A percentile compares a stretch with the other conserved stretches of the same genome.
Evolutionary conservation across 2,888 invertebrate species (phyloP).

Genomic region (Mythimna albipuncta): DNA sequence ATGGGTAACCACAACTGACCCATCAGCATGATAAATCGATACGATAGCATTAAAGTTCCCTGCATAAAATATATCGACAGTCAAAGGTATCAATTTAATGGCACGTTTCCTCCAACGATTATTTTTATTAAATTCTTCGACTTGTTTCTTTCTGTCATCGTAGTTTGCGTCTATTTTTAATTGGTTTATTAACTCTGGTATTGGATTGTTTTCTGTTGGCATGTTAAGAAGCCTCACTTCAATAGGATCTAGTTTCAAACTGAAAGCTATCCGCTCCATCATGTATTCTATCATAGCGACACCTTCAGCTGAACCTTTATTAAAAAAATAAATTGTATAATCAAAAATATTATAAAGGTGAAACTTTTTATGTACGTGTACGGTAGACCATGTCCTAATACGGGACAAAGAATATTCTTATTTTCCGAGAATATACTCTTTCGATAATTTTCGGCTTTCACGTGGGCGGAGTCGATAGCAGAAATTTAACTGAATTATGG

Average conservation of each 20-base stretch:
- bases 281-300: constrained; percentile 91
- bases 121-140: constrained; percentile 89
- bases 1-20: constrained; percentile 92
- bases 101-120: constrained; percentile 95
- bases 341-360: not conserved
- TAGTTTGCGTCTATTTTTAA: constrained; percentile 88
- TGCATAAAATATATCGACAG: constrained; percentile 89
- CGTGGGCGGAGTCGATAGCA: no score
- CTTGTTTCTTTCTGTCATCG: constrained; percentile 81
- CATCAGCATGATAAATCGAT: constrained; percentile 93
- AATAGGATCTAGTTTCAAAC: constrained; percentile 89
- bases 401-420: no score
- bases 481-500: not conserved
- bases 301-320: constrained; percentile 90
- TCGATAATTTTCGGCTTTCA: no score
- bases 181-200: constrained; percentile 88
- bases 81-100: constrained; percentile 92
- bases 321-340: not conserved
- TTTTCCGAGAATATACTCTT: no score
- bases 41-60: constrained; percentile 91
- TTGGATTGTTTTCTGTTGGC: constrained; percentile 80
- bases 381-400: no score
- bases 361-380: no score
- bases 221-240: constrained; percentile 91
- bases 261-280: constrained; percentile 92